Conservation (phyloP, 1,140 invertebrate species). For the Cydia strobilella region DNA sequence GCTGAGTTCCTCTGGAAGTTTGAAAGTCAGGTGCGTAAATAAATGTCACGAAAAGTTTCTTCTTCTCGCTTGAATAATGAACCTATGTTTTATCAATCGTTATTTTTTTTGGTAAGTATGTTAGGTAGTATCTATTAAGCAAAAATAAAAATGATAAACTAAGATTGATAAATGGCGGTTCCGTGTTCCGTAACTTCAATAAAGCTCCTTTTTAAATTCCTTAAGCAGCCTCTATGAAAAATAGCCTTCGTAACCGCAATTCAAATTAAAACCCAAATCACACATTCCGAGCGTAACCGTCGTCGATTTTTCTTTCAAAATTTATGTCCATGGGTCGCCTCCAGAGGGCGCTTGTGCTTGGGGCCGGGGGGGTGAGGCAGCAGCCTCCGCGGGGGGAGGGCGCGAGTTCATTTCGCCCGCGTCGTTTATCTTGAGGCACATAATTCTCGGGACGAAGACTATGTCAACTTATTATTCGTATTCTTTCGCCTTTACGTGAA, state of each 20-base stretch:
- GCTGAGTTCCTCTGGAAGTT: constrained; percentile 1
- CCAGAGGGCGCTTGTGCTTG: constrained; percentile 46
- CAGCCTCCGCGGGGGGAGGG: constrained; percentile 45
- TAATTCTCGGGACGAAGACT: constrained; percentile 79
- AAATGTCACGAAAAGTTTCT: constrained; percentile 6
- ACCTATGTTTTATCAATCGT: too few relatives aligned
- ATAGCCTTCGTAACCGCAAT: constrained; percentile 43
- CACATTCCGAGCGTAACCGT: constrained; percentile 70
- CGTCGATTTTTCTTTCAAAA: constrained; percentile 76
- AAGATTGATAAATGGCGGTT: constrained; percentile 6
- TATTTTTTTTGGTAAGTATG: too few relatives aligned
- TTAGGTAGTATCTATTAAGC: too few relatives aligned
- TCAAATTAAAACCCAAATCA: constrained; percentile 79
- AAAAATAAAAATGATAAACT: constrained; percentile 5
- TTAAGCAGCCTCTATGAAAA: constrained; percentile 27
- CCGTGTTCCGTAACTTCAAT: constrained; percentile 6
- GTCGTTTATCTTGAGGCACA: constrained; percentile 81
- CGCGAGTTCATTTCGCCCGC: constrained; percentile 80
- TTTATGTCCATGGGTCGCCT: constrained; percentile 67
- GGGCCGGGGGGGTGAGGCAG: constrained; percentile 40
- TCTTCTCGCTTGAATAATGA: neutral
- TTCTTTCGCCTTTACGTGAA: constrained; percentile 80
- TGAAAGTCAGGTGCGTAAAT: constrained; percentile 18
- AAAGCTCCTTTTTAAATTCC: constrained; percentile 16
- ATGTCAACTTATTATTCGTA: constrained; percentile 82